Percentiles rank a stretch among this genome's conserved stretches.
Conservation (phyloP, 2,113 vertebrate species). For the Charina bottae region DNA sequence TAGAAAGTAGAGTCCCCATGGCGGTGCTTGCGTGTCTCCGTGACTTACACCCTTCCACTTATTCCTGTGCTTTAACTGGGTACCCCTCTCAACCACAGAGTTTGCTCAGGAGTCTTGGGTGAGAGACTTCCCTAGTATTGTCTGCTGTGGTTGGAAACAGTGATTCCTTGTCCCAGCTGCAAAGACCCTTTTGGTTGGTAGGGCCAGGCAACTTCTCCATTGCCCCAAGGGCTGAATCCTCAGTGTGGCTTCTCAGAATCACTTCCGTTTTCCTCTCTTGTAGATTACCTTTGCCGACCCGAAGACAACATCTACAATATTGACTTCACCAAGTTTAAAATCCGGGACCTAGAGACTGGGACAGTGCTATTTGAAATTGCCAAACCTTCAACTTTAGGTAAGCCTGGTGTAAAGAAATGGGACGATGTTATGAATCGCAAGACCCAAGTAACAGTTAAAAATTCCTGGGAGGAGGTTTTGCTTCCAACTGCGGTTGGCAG, state of each 20-base stretch:
- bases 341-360: conserved; percentile 93
- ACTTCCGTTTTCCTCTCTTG: background rate
- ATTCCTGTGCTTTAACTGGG: background rate
- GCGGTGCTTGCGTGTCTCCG: background rate
- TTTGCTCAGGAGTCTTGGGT: background rate
- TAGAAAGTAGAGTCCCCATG: background rate
- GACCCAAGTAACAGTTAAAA: fast-evolving
- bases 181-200: background rate
- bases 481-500: too few relatives aligned
- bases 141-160: background rate
- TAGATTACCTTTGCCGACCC: conserved; percentile 95
- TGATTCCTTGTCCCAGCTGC: background rate
- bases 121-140: background rate
- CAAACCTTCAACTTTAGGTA: conserved; percentile 90
- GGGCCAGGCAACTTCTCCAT: background rate
- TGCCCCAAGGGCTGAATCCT: too few relatives aligned
- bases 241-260: background rate
- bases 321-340: conserved; percentile 98
- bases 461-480: background rate
- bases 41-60: background rate
- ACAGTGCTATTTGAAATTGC: conserved; percentile 97
- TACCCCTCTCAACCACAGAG: background rate
- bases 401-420: fast-evolving
- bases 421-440: background rate
- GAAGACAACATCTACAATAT: conserved; percentile 96